Evolutionary conservation across 2,797 vertebrate species (phyloP), one percentile per base, ranked within the genome.

Genomic region (Melopsittacus undulatus): DNA sequence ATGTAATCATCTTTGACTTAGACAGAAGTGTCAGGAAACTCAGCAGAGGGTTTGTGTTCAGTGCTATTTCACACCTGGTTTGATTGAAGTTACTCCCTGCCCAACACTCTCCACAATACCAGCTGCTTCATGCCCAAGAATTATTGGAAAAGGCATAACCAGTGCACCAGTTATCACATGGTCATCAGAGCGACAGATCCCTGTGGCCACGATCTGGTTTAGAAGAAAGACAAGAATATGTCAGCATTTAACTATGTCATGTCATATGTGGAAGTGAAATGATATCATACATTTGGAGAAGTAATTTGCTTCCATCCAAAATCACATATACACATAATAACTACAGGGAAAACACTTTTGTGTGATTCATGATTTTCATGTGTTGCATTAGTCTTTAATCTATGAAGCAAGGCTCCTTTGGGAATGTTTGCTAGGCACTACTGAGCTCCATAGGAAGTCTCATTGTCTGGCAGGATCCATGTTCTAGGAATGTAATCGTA

Each of bases 181-280:
- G 57, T 98, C 98, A 68, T 99, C 99, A 8, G 98, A 98, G 57
- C 98, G 98, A 93, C 99, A 99, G 97, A 99, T 98, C 7, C 98
- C 99, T 9, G 98, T 98, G 32, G 99, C 98, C 69, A 98, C 85
- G 18, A 99, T 93, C 99, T 99, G 88, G 61, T 87, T 49, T 63
- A 73, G 30, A 66, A 48, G 22, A 79, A 82, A 83, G 43, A 57
- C 5, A 91, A 92, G 40, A 90, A 51, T 30, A 59, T 40, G 83
- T 82, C 38, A 74, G 67, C 17, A 38, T 81, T 83, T 67, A 77
- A 43, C 27, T 29, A 4, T 6, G 10, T 68, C 62, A 32, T 2
- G 2, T 62, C 43, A 23, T 15, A 43, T 13, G 10, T 0, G 0
- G 45, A 70, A 87, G 29, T 62, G 46, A 83, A 83, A 63, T 23